Percentiles rank a stretch among this genome's conserved stretches.
Evolutionary conservation across 2,888 invertebrate species (phyloP).

Genomic region (Itoplectis maculator): DNA sequence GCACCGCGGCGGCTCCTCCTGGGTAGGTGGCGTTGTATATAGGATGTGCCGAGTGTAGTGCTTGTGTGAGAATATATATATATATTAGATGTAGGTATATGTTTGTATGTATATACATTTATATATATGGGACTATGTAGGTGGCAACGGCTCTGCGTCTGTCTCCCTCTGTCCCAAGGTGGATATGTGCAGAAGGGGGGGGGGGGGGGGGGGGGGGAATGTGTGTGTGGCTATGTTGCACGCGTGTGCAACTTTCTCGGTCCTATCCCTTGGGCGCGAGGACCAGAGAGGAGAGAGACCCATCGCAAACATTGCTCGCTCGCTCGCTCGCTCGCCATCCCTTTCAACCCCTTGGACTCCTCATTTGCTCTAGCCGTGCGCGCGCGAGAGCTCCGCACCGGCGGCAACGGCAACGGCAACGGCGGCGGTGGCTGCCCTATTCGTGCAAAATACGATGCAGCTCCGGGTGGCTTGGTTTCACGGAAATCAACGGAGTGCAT

Average conservation of each 20-base stretch:
- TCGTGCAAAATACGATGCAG: slow-evolving; percentile 52
- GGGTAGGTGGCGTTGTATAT: no score
- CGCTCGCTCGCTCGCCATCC: slow-evolving; percentile 45
- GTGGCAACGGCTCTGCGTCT: slow-evolving; percentile 81
- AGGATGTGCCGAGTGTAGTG: no score
- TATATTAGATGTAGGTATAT: no score
- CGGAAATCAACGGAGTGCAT: slow-evolving; percentile 39
- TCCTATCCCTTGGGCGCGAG: slow-evolving; percentile 49
- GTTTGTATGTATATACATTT: slow-evolving; percentile 37
- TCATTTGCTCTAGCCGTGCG: slow-evolving; percentile 55
- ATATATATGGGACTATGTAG: slow-evolving; percentile 15
- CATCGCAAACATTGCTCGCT: slow-evolving; percentile 70
- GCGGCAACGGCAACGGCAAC: no score
- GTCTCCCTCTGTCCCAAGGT: slow-evolving; percentile 55
- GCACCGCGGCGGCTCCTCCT: neutral
- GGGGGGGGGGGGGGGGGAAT: neutral
- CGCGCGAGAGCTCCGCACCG: no score
- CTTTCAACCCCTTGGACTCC: slow-evolving; percentile 68
- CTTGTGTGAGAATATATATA: no score
- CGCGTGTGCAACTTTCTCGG: slow-evolving; percentile 58
- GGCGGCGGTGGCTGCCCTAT: slow-evolving; percentile 11
- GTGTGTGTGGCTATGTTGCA: neutral
- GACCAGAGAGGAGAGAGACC: slow-evolving; percentile 39
- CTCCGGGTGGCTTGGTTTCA: slow-evolving; percentile 44
- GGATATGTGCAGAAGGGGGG: neutral